phyloP scores from a whole-genome alignment of 2,113 vertebrate species.

The Hippolais icterina region DNA sequence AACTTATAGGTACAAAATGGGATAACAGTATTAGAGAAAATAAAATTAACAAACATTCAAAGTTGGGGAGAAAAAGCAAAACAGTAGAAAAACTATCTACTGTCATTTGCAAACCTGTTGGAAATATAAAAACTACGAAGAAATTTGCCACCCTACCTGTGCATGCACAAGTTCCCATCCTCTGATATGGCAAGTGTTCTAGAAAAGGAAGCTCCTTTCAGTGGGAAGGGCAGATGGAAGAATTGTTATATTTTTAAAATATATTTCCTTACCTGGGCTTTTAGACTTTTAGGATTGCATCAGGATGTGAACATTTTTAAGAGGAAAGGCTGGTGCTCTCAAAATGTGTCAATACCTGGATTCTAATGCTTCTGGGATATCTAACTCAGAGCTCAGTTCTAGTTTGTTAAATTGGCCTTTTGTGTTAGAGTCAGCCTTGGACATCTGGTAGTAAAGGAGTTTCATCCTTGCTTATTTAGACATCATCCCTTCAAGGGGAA shows the following conservation, averaged over 20 bases:
- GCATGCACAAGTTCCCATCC: neutral
- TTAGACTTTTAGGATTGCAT: neutral
- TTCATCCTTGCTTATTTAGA: slow-evolving; percentile 11
- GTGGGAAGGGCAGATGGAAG: neutral
- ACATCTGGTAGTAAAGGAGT: neutral
- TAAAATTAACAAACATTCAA: neutral
- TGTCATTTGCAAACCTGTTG: neutral
- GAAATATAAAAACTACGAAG: neutral
- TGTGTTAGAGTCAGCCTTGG: neutral
- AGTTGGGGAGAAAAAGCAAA: neutral
- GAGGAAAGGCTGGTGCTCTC: neutral
- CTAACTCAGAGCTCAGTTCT: neutral
- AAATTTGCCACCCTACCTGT: neutral
- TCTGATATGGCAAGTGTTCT: neutral
- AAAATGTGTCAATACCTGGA: neutral
- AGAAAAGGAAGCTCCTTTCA: neutral
- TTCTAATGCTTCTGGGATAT: neutral
- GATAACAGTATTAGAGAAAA: neutral
- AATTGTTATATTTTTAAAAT: neutral
- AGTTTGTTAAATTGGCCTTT: neutral
- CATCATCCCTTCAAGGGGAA: neutral
- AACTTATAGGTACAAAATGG: neutral
- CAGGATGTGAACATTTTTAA: neutral
- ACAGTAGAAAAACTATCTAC: neutral
- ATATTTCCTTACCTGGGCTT: neutral